Percentiles rank a stretch among this genome's conserved stretches.
phyloP scores from a whole-genome alignment of 2,113 vertebrate genomes.

The Porphyrio hochstetteri region DNA sequence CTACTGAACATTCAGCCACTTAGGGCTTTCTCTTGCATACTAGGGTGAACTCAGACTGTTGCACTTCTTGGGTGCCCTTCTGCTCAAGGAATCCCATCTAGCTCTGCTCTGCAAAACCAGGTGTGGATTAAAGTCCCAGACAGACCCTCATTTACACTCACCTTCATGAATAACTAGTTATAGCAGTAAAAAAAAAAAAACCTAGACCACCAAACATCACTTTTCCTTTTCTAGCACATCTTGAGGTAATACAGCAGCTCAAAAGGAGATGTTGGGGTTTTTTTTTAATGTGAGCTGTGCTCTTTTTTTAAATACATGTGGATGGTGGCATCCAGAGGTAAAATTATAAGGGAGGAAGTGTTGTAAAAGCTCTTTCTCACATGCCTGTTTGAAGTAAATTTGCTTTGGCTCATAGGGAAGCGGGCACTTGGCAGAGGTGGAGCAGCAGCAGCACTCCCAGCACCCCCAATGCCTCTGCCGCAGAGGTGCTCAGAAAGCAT shows the following conservation, averaged over 20 bases:
- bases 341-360: background rate
- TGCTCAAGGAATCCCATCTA: background rate
- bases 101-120: background rate
- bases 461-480: background rate
- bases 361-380: background rate
- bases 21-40: background rate
- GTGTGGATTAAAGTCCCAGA: background rate
- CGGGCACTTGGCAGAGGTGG: background rate
- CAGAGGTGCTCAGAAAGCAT: background rate
- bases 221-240: background rate
- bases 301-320: background rate
- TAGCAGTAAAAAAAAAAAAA: background rate
- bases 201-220: background rate
- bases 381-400: background rate
- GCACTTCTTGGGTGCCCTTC: background rate
- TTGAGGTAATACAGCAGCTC: background rate
- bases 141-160: background rate
- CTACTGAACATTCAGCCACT: background rate
- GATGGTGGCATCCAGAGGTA: background rate
- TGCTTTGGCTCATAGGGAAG: background rate
- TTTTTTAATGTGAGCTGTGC: background rate
- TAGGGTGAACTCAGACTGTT: background rate
- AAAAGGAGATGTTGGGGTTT: background rate
- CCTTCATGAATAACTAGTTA: background rate
- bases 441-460: background rate